Evolutionary conservation across 2,888 invertebrate genomes (phyloP), one percentile per base, ranked within the genome.

Genomic region (Drosophila anomelani): DNA sequence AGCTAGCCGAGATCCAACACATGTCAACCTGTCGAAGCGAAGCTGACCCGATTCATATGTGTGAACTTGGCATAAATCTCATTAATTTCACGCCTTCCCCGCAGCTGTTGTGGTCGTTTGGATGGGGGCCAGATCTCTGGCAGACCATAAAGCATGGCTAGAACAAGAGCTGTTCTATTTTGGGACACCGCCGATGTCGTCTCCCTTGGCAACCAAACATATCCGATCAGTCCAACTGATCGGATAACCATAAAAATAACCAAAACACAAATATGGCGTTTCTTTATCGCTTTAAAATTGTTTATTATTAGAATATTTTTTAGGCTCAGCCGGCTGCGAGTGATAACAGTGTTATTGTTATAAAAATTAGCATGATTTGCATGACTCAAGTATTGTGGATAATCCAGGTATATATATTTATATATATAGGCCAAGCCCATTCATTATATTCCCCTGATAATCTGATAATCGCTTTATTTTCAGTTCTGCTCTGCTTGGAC

Each of bases 1-100:
- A 63, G 77, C 80, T 56, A 73, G 68, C 32, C 32, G 32, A 72
- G 66, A 41, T 43, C 43, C 71, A 72, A 39, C 69, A 72, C 58
- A 72, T 78, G 62, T 72, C 83, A 75, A 70, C 41, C 49, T 74
- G 79, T 78, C 73, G 60, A 49, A 32, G 38, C 23, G 36, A 34
- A 51, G 34, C 67, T 63, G 76, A 73, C 73, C 86, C 66, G 78
- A 53, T 67, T 74, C 66, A 41, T 63, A 17, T 69, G 66, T 66
- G 51, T n/a, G 47, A 73, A 77, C 81, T 85, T 82, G 88, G 77
- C 82, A 84, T 72, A 84, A 77, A 84, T 77, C 56, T 44, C 32
- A 71, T 57, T 70, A 34, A 60, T 73, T 54, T 47, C 59, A 39
- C 58, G 56, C 29, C 53, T 46, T 32, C 26, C 29, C 34, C 46